These are phyloP conservation scores for Halocynthia aurantium DNA, from an alignment of 23 tunicate genomes.

Conservation along the genomic window DNA sequence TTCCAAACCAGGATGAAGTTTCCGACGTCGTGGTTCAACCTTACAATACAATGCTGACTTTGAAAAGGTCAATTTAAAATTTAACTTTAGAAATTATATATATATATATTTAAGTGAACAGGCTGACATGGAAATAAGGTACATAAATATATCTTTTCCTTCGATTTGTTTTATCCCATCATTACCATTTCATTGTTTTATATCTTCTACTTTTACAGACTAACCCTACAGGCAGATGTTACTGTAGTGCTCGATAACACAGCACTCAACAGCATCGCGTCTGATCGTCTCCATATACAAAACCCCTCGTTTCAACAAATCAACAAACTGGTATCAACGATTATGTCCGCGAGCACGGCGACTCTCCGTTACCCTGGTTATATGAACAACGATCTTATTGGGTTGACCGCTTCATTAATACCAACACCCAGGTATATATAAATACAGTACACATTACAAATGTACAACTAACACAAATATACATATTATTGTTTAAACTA, in stretches of 20 bases:
- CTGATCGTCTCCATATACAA: slow-evolving; percentile 91
- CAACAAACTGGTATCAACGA: slow-evolving; percentile 98
- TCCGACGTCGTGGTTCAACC: slow-evolving; percentile 99
- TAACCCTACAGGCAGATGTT: slow-evolving; percentile 95
- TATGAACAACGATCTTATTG: slow-evolving; percentile 97
- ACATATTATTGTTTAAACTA: neutral
- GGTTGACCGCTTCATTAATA: slow-evolving; percentile 81
- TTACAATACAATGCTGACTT: slow-evolving; percentile 94
- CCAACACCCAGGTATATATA: slow-evolving; percentile 99
- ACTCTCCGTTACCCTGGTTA: slow-evolving; percentile 98
- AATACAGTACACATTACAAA: too few species aligned
- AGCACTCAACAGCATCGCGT: slow-evolving; percentile 91
- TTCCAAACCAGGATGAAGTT: slow-evolving; percentile 98
- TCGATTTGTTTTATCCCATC: neutral
- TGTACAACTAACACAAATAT: too few species aligned
- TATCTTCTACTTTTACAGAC: slow-evolving; percentile 15
- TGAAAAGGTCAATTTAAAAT: slow-evolving; percentile 31
- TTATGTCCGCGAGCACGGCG: slow-evolving; percentile 99
- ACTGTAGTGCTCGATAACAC: slow-evolving; percentile 96
- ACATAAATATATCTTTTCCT: neutral
- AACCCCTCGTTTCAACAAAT: slow-evolving; percentile 95
- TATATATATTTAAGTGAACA: too few species aligned
- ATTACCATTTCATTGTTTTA: neutral
- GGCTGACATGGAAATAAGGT: neutral
- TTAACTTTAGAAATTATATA: neutral